Evolutionary conservation across 2,797 vertebrate species (phyloP), one percentile per base, ranked within the genome.

Genomic region (Limnodromus scolopaceus): DNA sequence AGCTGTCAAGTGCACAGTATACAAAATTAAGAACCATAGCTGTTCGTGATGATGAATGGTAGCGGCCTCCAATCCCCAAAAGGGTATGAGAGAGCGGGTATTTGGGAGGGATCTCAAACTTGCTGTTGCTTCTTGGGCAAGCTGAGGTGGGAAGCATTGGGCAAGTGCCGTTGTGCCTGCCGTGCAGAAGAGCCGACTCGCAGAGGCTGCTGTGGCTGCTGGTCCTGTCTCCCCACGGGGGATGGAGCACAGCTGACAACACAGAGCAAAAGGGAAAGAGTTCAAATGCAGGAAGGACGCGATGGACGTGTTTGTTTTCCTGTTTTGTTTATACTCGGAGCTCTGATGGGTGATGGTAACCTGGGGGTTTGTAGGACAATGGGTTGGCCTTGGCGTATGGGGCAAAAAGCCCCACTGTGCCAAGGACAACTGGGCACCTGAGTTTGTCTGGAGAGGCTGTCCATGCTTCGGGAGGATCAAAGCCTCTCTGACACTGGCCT

Each of bases 231-330:
- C 74, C 41, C 57, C 28, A 0, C 0, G 1, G 82, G 93, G 74
- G 54, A 45, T 13, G 9, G 46, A 90, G 57, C 60, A n/a, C 84
- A 96, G 94, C 94, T 96, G 96, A 95, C 76, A 92, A 89, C 72
- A 95, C 85, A 92, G 55, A 93, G 71, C 36, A 6, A 49, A 75
- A 75, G 92, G 91, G 71, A 54, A 77, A 61, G 78, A 95, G 76
- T 95, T 94, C 93, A 92, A 13, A 61, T 23, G 43, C 46, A 54
- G 87, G 83, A 96, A 79, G 91, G 85, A 92, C 3, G 25, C 1
- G 3, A 30, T 15, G 8, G 69, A 80, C 90, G 13, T 89, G 36
- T 89, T 94, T 95, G 69, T 77, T 88, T 85, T 70, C 60, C 66
- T 84, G 9, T 8, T 64, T 48, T 63, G 69, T 66, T 80, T 94